A percentile compares a stretch with the other conserved stretches of the same genome.
Conservation (phyloP, 2,113 vertebrate species). For the Etia nguti region DNA sequence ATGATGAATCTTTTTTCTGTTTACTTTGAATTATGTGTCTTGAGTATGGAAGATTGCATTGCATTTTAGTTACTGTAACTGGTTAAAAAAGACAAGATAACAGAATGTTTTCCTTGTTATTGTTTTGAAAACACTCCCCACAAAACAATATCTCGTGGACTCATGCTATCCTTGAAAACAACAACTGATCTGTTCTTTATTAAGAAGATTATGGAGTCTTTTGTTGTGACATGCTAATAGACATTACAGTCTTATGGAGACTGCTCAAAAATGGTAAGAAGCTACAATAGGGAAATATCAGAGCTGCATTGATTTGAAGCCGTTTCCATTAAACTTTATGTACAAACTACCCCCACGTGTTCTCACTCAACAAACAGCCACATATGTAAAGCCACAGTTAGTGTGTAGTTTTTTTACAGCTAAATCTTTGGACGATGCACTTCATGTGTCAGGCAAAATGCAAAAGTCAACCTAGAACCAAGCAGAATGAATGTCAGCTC, state of each 20-base stretch:
- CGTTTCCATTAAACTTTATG: neutral
- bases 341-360: neutral
- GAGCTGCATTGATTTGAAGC: neutral
- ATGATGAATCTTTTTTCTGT: accelerated
- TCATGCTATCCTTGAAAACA: neutral
- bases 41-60: neutral
- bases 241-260: neutral
- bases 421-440: neutral
- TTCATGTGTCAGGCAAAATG: neutral
- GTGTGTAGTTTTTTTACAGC: neutral
- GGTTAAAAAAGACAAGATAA: neutral
- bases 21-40: neutral
- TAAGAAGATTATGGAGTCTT: neutral
- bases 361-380: neutral
- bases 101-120: neutral
- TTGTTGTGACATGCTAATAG: constrained; percentile 12
- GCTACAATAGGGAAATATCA: neutral
- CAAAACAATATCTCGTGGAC: neutral
- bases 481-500: neutral
- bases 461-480: neutral
- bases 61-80: neutral
- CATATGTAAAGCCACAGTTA: accelerated
- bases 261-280: neutral
- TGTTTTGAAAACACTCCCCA: neutral
- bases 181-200: constrained; percentile 27